phyloP scores from a whole-genome alignment of 35 echinoderm and acorn worm genomes.

The Apostichopus californicus region DNA sequence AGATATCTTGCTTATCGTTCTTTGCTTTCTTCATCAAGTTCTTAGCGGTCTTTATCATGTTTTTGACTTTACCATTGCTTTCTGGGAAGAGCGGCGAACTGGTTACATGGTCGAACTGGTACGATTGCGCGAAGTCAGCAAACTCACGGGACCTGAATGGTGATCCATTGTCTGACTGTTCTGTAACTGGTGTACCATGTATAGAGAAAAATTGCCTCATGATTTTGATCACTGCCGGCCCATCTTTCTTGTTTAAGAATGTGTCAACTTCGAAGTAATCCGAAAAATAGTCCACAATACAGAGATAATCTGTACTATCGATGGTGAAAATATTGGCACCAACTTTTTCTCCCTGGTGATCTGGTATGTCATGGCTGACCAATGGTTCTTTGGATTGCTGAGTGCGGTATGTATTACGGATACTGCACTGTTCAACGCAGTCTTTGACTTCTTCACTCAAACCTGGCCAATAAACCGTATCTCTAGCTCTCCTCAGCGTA shows the following conservation, averaged over 20 bases:
- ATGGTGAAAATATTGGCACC: conserved; percentile 25
- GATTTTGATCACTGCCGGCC: no score
- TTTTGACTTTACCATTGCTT: conserved; percentile 83
- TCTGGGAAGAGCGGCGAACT: not conserved
- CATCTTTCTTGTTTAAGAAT: not conserved
- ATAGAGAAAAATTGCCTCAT: conserved; percentile 9
- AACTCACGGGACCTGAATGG: conserved; percentile 77
- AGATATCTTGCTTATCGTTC: conserved; percentile 39
- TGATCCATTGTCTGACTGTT: conserved; percentile 66
- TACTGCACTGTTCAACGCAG: no score
- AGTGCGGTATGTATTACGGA: no score
- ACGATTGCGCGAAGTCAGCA: conserved; percentile 21
- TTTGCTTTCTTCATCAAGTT: conserved; percentile 36
- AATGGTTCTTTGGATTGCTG: no score
- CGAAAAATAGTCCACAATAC: no score
- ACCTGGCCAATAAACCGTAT: not conserved
- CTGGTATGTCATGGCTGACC: not conserved
- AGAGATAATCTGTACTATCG: no score
- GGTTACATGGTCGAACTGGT: not conserved
- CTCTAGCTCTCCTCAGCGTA: no score
- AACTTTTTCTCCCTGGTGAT: conserved; percentile 8
- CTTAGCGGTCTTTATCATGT: conserved; percentile 12
- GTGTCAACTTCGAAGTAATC: conserved; percentile 61
- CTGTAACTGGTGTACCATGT: not conserved
- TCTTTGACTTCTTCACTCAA: not conserved